phyloP scores from a whole-genome alignment of 1,140 invertebrate genomes.

The Aphelenchoides fujianensis region DNA sequence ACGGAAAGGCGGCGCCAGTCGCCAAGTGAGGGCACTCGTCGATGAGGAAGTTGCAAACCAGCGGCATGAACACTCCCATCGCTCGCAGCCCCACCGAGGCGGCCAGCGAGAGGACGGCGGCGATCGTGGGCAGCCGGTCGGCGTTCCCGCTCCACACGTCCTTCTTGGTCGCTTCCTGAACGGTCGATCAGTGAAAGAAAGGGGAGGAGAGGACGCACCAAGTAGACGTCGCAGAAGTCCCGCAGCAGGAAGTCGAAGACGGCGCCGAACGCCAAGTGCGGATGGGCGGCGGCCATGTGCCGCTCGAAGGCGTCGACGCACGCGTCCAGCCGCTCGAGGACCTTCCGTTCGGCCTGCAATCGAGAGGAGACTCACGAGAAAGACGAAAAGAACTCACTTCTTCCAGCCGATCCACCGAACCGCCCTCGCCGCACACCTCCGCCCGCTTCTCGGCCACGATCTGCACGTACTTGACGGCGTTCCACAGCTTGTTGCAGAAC shows the following conservation, averaged over 20 bases:
- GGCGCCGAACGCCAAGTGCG: slow-evolving; percentile 45
- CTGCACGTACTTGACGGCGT: slow-evolving; percentile 87
- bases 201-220: slow-evolving; percentile 34
- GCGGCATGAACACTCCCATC: slow-evolving; percentile 24
- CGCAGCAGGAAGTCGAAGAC: slow-evolving; percentile 41
- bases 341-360: slow-evolving; percentile 8
- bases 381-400: neutral
- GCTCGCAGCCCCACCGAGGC: slow-evolving; percentile 2
- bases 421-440: slow-evolving; percentile 15
- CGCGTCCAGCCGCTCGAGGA: slow-evolving; percentile 13
- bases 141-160: slow-evolving; percentile 17
- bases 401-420: slow-evolving; percentile 12
- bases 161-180: slow-evolving; percentile 30
- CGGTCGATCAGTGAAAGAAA: slow-evolving; percentile 4
- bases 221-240: slow-evolving; percentile 50
- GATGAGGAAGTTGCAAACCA: slow-evolving; percentile 28
- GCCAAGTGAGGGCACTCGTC: slow-evolving; percentile 10
- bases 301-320: slow-evolving; percentile 19
- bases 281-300: slow-evolving; percentile 16
- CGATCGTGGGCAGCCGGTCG: neutral
- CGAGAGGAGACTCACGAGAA: neutral
- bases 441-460: slow-evolving; percentile 30
- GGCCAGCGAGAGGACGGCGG: neutral
- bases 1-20: too few species aligned
- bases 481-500: slow-evolving; percentile 99